phyloP scores from a whole-genome alignment of 2,888 invertebrate genomes.

The Aphelenchoides bicaudatus region DNA sequence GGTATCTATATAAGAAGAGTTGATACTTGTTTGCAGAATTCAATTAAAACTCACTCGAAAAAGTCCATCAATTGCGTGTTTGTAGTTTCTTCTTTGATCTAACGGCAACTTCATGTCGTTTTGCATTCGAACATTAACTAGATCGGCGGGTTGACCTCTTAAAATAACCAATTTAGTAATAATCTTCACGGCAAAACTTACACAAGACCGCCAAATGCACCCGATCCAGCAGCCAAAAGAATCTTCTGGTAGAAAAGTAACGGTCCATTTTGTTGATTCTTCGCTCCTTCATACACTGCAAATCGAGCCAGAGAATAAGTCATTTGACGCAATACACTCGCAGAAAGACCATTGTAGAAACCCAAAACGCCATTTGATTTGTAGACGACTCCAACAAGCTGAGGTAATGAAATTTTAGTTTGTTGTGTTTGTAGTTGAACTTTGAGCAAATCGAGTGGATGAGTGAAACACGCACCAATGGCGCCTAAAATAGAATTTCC shows the following conservation, averaged over 20 bases:
- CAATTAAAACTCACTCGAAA: no score
- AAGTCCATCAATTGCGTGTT: conserved; percentile 88
- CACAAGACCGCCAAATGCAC: conserved; percentile 15
- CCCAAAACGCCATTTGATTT: conserved; percentile 75
- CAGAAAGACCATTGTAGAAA: conserved; percentile 92
- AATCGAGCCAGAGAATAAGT: conserved; percentile 90
- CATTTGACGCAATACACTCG: conserved; percentile 78
- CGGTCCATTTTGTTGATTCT: conserved; percentile 66
- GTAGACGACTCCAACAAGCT: conserved; percentile 74
- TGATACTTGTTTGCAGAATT: no score
- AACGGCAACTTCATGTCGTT: conserved; percentile 79
- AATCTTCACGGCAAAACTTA: no score
- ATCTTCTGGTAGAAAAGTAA: conserved; percentile 73
- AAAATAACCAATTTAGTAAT: no score
- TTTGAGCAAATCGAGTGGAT: conserved; percentile 92
- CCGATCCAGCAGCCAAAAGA: conserved; percentile 52
- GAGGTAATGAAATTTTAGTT: conserved; percentile 73
- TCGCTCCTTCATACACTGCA: conserved; percentile 71
- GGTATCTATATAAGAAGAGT: no score
- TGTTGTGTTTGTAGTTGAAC: conserved; percentile 92
- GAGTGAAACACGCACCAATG: no score
- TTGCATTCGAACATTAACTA: conserved; percentile 98
- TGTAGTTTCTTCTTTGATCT: conserved; percentile 71
- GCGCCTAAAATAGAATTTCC: no score
- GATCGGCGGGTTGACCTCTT: conserved; percentile 88